Base-by-base conservation (phyloP, 1,140 invertebrate species). In the Triops longicaudatus region DNA sequence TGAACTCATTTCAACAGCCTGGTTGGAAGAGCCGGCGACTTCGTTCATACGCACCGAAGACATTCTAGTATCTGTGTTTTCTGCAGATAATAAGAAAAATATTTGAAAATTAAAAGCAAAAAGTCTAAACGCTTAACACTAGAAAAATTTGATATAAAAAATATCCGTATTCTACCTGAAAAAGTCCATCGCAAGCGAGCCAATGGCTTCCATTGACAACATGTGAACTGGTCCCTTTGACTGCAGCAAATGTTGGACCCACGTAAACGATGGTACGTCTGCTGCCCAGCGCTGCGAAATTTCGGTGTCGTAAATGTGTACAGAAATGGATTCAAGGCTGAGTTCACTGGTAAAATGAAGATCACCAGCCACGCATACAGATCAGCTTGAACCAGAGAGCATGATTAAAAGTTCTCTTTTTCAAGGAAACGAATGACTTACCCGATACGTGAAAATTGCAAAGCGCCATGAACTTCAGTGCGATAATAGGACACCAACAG, bases 251-350 rank as follows among this genome's bases (percentile, higher is more conserved):
- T 42, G 63, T 42, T 75, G 0, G 27, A 73, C 5, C 26, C 17
- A 9, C 73, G 73, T 28, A 77, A 73, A 27, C 76, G 71, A 71
- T 73, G 76, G 17, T 73, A 73, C 14, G 44, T 41, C 27, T 77
- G 37, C 6, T 73, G 72, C 27, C 73, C 71, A 42, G 72, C 26
- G 26, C 73, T 42, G 10, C 80, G 72, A 75, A 83, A 90, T 81
- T 89, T 90, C 0, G 89, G 89, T 5, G 91, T 91, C 0, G 91
- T 92, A 75, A 93, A 91, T 7, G 92, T 94, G 81, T 93, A 94
- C 76, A 94, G 83, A 1, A 93, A 81, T 1, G 92, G 92, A 84
- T 94, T 94, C 0, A 93, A 84, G 0, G 91, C 91, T 0, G 91
- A 91, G 82, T 93, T 94, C 0, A 94, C 86, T 0, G 92, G 92